phyloP scores from a whole-genome alignment of 2,797 vertebrate species.

The Cynopterus sphinx region DNA sequence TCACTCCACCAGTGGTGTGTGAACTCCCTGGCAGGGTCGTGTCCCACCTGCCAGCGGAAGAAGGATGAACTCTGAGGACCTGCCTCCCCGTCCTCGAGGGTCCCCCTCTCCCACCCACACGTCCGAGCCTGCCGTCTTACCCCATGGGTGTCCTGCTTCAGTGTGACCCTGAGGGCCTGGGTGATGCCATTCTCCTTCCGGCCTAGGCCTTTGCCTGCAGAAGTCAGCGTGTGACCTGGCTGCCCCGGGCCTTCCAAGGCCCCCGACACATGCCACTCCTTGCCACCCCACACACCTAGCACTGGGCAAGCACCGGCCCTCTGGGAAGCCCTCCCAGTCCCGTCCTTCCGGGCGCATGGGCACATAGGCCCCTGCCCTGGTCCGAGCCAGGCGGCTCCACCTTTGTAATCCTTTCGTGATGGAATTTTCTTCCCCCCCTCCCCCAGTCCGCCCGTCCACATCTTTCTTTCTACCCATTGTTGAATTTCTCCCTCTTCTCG shows the following conservation, averaged over 20 bases:
- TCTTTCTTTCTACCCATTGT: not conserved
- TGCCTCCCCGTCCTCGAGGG: not conserved
- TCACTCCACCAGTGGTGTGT: conserved; percentile 98
- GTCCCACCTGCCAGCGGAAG: conserved; percentile 87
- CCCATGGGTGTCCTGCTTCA: conserved; percentile 93
- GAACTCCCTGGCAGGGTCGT: conserved; percentile 92
- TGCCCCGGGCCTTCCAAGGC: not conserved
- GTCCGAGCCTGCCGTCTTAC: conserved; percentile 82
- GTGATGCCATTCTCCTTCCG: conserved; percentile 90
- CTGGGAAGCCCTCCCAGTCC: not conserved
- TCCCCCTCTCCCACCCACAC: not conserved
- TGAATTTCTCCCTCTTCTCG: not conserved
- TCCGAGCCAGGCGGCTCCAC: not conserved
- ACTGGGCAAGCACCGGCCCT: fast-evolving
- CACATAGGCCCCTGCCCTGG: not conserved
- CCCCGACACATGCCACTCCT: not conserved
- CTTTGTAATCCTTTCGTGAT: not conserved
- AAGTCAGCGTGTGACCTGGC: not conserved
- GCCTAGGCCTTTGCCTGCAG: conserved; percentile 93
- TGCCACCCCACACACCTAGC: not conserved
- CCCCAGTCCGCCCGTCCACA: not conserved
- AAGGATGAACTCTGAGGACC: not conserved
- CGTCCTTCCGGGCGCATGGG: not conserved
- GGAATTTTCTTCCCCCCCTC: not conserved
- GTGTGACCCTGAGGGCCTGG: conserved; percentile 92